Conservation (phyloP, 2,888 invertebrate species). For the Colletes collaris region DNA sequence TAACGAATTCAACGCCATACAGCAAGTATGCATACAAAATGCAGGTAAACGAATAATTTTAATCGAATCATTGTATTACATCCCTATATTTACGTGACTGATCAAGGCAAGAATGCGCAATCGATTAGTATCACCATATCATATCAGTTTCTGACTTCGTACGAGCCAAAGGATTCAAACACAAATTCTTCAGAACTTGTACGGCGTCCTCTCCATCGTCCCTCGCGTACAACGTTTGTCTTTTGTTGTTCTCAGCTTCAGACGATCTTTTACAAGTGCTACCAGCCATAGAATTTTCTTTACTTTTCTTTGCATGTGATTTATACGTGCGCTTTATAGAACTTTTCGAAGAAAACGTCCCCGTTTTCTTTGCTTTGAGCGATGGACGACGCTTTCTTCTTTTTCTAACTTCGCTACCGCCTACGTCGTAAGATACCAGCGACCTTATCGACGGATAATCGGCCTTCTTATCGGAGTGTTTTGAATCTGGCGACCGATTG, state of each 20-base stretch:
- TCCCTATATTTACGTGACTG: background rate
- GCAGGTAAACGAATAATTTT: background rate
- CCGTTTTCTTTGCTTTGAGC: conserved; percentile 62
- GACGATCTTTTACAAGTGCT: conserved; percentile 39
- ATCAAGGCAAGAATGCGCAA: background rate
- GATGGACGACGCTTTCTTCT: conserved; percentile 66
- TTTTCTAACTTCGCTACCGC: conserved; percentile 26
- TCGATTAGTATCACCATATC: conserved; percentile 75
- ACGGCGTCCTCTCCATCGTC: conserved; percentile 79
- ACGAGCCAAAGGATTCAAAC: conserved; percentile 79
- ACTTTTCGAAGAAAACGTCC: conserved; percentile 64
- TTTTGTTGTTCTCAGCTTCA: conserved; percentile 65
- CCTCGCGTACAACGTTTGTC: conserved; percentile 79
- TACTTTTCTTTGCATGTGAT: conserved; percentile 24
- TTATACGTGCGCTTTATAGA: conserved; percentile 43
- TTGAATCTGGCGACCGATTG: conserved; percentile 8
- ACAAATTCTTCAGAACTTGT: conserved; percentile 76
- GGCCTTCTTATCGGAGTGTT: conserved; percentile 6
- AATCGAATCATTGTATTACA: background rate
- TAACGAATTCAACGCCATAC: background rate
- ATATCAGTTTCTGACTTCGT: conserved; percentile 76
- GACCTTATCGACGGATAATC: conserved; percentile 49
- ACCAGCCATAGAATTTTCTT: conserved; percentile 48
- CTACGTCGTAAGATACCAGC: conserved; percentile 13
- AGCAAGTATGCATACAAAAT: background rate